These are phyloP conservation scores for Choristoneura fumiferana DNA, from an alignment of 1,140 invertebrate species.

Conservation along the genomic window DNA sequence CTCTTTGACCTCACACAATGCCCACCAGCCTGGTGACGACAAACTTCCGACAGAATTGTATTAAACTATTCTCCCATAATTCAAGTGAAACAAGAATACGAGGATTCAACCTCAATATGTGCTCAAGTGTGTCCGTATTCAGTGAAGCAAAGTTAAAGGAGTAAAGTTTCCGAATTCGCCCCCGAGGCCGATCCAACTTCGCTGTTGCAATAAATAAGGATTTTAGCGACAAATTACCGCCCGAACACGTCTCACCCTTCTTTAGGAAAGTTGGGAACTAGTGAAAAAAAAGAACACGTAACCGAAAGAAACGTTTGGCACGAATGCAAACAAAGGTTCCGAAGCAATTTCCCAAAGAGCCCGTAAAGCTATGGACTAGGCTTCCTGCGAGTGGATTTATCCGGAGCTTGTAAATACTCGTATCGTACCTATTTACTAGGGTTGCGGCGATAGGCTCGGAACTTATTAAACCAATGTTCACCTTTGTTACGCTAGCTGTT, in stretches of 20 bases:
- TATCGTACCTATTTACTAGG: not conserved
- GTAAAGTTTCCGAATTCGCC: constrained; percentile 65
- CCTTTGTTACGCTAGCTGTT: no score
- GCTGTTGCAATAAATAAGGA: constrained; percentile 74
- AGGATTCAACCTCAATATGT: constrained; percentile 72
- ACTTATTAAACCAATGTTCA: no score
- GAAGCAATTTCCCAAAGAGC: constrained; percentile 26
- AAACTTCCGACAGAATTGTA: constrained; percentile 52
- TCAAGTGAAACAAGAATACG: constrained; percentile 67
- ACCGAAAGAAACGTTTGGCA: constrained; percentile 32
- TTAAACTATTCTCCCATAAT: constrained; percentile 65
- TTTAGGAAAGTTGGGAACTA: constrained; percentile 55
- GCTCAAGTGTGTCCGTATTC: constrained; percentile 64
- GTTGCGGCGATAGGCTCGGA: no score
- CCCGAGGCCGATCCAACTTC: constrained; percentile 70
- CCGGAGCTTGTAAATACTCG: not conserved
- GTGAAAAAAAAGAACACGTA: constrained; percentile 51
- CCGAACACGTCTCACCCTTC: constrained; percentile 63
- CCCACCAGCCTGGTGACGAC: constrained; percentile 22
- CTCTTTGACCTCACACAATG: constrained; percentile 11
- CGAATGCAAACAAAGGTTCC: constrained; percentile 37
- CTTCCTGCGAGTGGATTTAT: not conserved
- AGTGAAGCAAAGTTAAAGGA: constrained; percentile 68
- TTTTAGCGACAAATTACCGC: constrained; percentile 75
- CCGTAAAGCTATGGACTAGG: constrained; percentile 19